Base-by-base conservation (phyloP, 1,140 invertebrate genomes). In the Papilio helenus region DNA sequence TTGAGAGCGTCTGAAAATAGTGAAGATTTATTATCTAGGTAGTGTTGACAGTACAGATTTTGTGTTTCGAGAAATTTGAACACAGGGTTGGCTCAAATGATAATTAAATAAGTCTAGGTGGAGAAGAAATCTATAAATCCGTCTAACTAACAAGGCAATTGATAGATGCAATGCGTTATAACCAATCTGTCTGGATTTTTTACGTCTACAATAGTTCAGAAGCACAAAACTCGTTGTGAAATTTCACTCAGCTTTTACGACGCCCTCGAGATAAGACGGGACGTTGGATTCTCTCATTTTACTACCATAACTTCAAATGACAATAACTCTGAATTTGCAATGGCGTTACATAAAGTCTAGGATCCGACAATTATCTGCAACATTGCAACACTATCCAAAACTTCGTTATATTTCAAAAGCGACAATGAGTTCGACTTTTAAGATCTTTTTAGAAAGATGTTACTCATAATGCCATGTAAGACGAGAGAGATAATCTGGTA, bases 221-320 rank as follows among this genome's bases (percentile, higher is more conserved):
- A 68, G 61, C 61, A 68, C 61, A 68, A 29, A 68, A 26, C 23
- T 29, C 61, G 61, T 68, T 68, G 61, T 68, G 61, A 68, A 68
- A 68, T 68, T 68, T 68, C 61, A 68, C 61, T 68, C 23, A 68
- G 61, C 61, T 29, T 68, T 68, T 68, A 68, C 61, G 61, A 68
- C 61, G 61, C 61, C 61, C 61, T 26, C 23, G 61, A 68, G 61
- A 68, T 68, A 68, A 68, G 61, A 68, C 26, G 23, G 61, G 26
- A 68, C 61, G 23, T 26, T 8, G 61, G 26, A 68, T 68, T 16
- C 61, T 68, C 61, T 16, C 61, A 68, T 68, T 68, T 68, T 68
- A 68, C 61, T 29, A 68, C 61, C 61, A 68, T 68, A 68, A 68
- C 61, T 68, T 68, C 26, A 68, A 68, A 68, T 68, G 23, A 68